Base-by-base conservation (phyloP, 2,797 vertebrate species). In the Rhodeus uyekii region DNA sequence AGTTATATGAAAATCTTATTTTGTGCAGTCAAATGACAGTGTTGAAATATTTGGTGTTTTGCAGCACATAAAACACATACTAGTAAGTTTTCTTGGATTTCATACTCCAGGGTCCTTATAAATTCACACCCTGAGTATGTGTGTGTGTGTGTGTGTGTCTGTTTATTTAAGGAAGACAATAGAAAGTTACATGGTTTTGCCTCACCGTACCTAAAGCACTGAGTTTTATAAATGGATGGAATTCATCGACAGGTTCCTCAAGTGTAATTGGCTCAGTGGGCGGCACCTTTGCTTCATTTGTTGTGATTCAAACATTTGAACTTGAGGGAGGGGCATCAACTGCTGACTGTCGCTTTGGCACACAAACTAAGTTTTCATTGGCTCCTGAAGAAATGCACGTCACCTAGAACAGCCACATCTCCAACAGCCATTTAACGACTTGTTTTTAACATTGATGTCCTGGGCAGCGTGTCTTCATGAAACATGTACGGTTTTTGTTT, bases 271-370 rank as follows among this genome's bases (percentile, higher is more conserved):
- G 92, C 84, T 87, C 44, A 16, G 80, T 81, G 71, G 79, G 55
- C 27, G 78, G 87, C 58, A 34, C 76, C 81, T 90, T 89, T 83
- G 86, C 48, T 81, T 64, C 55, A 83, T 89, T 89, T 93, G 91
- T 93, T 88, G 84, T 87, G 88, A 87, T 94, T 95, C 88, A 93
- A 92, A 94, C 85, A 82, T 92, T 88, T 90, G 73, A 91, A 91
- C 84, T 18, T 42, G 24, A 69, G 24, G 44, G 83, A 69, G 75
- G 46, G 81, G 61, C 29, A 61, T 32, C 84, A 50, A 80, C 42
- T 44, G 42, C 39, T 69, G 42, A 16, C 65, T 71, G 27, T 60
- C 10, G 55, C 74, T 61, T 67, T 74, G 65, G 27, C 24, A 36
- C 42, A 75, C 13, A 60, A n/a, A 38, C 50, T 18, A 22, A 22